Evolutionary conservation across 2,797 vertebrate species (phyloP).

Genomic region (Pangasius mekongensis): DNA sequence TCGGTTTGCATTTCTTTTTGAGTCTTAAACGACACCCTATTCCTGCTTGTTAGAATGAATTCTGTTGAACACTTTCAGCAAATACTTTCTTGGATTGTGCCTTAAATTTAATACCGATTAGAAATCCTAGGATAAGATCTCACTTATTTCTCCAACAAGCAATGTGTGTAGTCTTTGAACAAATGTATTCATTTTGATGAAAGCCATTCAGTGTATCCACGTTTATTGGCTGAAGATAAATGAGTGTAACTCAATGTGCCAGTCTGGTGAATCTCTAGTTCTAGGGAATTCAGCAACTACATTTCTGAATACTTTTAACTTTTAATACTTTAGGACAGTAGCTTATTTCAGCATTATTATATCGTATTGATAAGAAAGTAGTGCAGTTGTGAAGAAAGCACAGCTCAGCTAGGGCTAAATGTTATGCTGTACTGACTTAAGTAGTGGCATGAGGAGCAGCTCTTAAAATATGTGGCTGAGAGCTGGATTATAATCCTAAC

Average conservation of each 20-base stretch:
- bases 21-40: not conserved
- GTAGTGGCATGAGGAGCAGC: not conserved
- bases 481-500: not conserved
- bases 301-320: not conserved
- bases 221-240: not conserved
- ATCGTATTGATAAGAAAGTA: not conserved
- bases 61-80: not conserved
- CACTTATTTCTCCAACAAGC: not conserved
- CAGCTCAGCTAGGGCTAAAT: not conserved
- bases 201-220: not conserved
- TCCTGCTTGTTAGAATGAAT: not conserved
- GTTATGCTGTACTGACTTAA: not conserved
- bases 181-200: not conserved
- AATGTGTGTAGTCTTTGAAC: not conserved
- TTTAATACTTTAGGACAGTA: no score
- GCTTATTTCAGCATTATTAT: not conserved
- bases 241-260: not conserved
- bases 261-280: not conserved
- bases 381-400: not conserved
- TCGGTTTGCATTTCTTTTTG: not conserved
- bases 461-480: not conserved
- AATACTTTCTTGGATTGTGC: not conserved
- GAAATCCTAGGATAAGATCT: not conserved
- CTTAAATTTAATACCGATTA: not conserved
- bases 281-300: no score